A percentile compares a stretch with the other conserved stretches of the same genome.
phyloP scores from a whole-genome alignment of 2,113 vertebrate species.

The Tyrannus savana region DNA sequence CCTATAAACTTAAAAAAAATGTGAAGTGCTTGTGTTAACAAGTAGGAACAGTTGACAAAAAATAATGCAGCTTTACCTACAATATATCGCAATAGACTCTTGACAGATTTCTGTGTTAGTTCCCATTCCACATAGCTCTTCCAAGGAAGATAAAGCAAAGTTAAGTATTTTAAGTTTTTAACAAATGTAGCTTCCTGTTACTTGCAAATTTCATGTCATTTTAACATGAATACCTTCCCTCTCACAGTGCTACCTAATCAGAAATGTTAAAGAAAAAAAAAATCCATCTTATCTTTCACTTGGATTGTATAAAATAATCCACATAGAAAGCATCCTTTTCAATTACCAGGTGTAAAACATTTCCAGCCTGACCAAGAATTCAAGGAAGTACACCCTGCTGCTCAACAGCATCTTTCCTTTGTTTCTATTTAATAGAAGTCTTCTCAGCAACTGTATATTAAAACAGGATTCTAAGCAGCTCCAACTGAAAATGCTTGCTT shows the following conservation, averaged over 20 bases:
- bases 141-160: neutral
- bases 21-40: neutral
- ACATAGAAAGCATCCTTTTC: neutral
- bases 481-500: neutral
- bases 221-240: neutral
- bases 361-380: neutral
- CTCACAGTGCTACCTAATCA: neutral
- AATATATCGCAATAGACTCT: neutral
- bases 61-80: neutral
- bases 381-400: neutral
- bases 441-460: neutral
- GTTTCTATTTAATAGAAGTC: neutral
- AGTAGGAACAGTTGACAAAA: neutral
- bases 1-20: neutral
- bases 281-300: neutral
- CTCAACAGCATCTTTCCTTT: neutral
- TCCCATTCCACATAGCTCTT: neutral
- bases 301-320: neutral
- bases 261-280: neutral
- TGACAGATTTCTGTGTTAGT: neutral
- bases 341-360: neutral
- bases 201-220: neutral
- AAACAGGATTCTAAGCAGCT: neutral
- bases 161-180: neutral
- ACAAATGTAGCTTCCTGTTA: neutral